A percentile compares a stretch with the other conserved stretches of the same genome.
These are phyloP conservation scores for Catagonus wagneri DNA, from an alignment of 2,113 vertebrate genomes.

Conservation along the genomic window DNA sequence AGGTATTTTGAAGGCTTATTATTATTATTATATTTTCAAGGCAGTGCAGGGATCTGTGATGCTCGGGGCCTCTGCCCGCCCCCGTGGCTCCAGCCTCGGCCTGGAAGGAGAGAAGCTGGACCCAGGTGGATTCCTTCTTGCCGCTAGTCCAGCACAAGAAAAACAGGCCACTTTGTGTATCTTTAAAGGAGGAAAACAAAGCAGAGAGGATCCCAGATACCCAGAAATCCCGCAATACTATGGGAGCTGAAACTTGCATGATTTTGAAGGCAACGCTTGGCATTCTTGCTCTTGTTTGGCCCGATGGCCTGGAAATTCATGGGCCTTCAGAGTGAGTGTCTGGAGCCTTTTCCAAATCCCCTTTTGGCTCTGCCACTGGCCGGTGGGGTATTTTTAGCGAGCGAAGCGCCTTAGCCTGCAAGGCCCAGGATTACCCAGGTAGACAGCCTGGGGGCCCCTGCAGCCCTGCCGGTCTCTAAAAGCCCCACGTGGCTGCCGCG, in stretches of 20 bases:
- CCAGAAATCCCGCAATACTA: neutral
- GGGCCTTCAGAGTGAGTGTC: neutral
- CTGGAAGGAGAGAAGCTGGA: fast-evolving
- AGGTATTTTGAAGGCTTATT: neutral
- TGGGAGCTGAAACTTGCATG: neutral
- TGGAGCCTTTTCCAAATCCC: neutral
- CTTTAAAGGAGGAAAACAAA: slow-evolving; percentile 49
- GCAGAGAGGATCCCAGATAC: neutral
- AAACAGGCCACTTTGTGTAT: neutral
- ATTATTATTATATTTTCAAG: neutral
- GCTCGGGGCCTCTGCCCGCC: neutral
- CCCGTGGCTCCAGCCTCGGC: neutral
- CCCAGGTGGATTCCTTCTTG: slow-evolving; percentile 24
- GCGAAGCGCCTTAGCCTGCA: neutral
- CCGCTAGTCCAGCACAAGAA: neutral
- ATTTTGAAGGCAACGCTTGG: no score
- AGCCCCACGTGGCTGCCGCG: neutral
- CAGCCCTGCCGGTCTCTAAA: neutral
- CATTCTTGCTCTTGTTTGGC: neutral
- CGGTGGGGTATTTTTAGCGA: neutral
- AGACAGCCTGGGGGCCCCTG: neutral
- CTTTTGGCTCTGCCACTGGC: neutral
- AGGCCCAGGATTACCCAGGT: neutral
- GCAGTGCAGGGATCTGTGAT: neutral
- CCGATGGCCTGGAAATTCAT: neutral